Percentiles rank a stretch among this genome's conserved stretches.
These are phyloP conservation scores for Drosophila longiperda DNA, from an alignment of 2,888 invertebrate genomes.

Conservation along the genomic window DNA sequence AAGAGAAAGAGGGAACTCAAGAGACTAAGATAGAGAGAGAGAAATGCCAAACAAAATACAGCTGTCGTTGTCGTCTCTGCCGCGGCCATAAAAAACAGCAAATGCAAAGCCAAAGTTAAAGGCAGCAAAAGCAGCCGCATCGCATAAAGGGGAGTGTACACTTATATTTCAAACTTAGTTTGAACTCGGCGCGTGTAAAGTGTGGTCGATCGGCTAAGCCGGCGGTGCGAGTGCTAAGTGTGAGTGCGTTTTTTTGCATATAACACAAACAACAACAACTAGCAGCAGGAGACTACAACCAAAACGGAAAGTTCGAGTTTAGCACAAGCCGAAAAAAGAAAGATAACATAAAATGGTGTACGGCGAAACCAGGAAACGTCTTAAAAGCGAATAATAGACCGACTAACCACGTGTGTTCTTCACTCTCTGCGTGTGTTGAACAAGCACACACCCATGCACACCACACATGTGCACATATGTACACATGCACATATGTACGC, in stretches of 20 bases:
- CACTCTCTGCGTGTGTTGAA: neutral
- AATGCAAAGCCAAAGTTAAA: constrained; percentile 70
- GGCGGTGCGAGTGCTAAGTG: neutral
- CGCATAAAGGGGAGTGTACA: constrained; percentile 61
- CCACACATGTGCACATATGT: neutral
- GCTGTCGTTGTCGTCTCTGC: constrained; percentile 24
- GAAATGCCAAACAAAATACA: constrained; percentile 31
- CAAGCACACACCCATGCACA: constrained; percentile 3
- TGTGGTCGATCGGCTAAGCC: constrained; percentile 43
- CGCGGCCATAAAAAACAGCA: constrained; percentile 20
- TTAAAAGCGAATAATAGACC: constrained; percentile 19
- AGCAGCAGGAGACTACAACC: neutral
- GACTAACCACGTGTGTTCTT: constrained; percentile 46
- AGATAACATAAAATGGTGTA: constrained; percentile 19
- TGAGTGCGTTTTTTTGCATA: constrained; percentile 3
- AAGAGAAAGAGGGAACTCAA: constrained; percentile 12
- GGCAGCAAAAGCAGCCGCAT: constrained; percentile 37
- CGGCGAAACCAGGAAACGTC: constrained; percentile 2
- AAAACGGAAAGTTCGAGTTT: constrained; percentile 8
- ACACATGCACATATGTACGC: constrained; percentile 13
- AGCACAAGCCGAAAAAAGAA: neutral
- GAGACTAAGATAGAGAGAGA: constrained; percentile 13
- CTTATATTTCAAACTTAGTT: constrained; percentile 64
- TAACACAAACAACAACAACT: neutral
- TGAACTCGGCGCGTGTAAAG: constrained; percentile 53